Evolutionary conservation across 2,797 vertebrate genomes (phyloP), one percentile per base, ranked within the genome.

Genomic region (Phalloptychus januarius): DNA sequence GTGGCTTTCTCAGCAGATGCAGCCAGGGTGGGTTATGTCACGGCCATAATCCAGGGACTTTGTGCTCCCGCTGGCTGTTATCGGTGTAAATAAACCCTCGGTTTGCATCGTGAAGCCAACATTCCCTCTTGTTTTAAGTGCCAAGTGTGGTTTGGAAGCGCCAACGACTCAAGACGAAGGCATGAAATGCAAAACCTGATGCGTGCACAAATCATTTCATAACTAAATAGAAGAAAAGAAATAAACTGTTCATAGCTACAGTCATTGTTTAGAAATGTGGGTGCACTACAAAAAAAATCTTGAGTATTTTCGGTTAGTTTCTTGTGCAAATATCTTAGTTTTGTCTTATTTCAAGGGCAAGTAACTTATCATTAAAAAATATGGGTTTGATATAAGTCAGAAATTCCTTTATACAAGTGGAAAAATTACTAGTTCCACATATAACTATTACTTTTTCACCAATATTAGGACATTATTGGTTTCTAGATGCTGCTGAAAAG

Each of bases 51-150:
- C 72, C 76, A 63, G 31, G 45, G 73, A 16, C 38, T 73, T 79
- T 45, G 65, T 71, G n/a, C 82, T 83, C 79, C 77, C 71, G 65
- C 45, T 2, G 58, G 67, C 75, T 50, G 25, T 74, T 70, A 7
- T 18, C 28, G 44, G 54, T 3, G 3, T 7, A 58, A 36, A 78
- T n/a, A 48, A 36, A n/a, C 45, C 44, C 42, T 61, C 28, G 28
- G 10, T 79, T 76, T 75, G 40, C 23, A 28, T 80, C 58, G 20
- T 31, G 77, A 85, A 72, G 58, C 54, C 8, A 10, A 46, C 50
- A 76, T 82, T 81, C 76, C 69, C 50, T 71, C 8, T 0, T 50
- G 48, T 77, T 75, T 72, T 50, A 28, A 73, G 77, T 84, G 80
- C 82, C 74, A 80, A 73, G 42, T 15, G 4, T 67, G 18, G 33